phyloP scores from a whole-genome alignment of 2,113 vertebrate species.

The Meles meles region DNA sequence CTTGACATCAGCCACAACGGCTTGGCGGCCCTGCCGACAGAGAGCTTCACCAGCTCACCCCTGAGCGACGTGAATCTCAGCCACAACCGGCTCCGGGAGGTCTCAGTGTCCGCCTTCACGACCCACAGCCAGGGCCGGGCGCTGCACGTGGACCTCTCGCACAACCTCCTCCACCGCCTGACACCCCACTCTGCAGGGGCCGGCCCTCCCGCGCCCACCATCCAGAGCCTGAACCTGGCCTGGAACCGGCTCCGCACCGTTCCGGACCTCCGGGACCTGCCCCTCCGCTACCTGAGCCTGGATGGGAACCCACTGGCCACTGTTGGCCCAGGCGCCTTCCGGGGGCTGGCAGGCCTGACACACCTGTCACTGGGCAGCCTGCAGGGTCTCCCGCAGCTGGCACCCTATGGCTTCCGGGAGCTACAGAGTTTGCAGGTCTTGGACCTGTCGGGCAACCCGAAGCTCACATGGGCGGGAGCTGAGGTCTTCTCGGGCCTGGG shows the following conservation, averaged over 20 bases:
- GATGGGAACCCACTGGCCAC: conserved; percentile 88
- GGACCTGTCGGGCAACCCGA: conserved; percentile 91
- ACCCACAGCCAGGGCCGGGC: conserved; percentile 87
- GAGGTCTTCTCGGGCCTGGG: conserved; percentile 87
- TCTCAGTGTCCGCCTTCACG: conserved; percentile 85
- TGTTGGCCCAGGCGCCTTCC: conserved; percentile 85
- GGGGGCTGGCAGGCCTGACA: conserved; percentile 86
- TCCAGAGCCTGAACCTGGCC: conserved; percentile 91
- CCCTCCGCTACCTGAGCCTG: conserved; percentile 91
- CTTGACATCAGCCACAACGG: conserved; percentile 95
- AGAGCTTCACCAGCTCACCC: conserved; percentile 90
- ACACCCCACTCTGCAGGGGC: conserved; percentile 47
- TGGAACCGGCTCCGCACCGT: conserved; percentile 85
- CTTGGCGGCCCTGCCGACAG: conserved; percentile 83
- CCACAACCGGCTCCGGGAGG: conserved; percentile 88
- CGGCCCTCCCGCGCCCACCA: conserved; percentile 73
- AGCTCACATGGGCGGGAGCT: conserved; percentile 81
- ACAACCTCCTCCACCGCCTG: conserved; percentile 86
- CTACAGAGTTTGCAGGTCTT: conserved; percentile 90
- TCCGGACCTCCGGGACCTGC: conserved; percentile 86
- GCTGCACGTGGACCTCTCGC: conserved; percentile 90
- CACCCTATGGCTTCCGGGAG: conserved; percentile 85
- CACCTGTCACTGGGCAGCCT: conserved; percentile 90
- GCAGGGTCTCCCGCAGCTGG: conserved; percentile 80
- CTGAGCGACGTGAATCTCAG: conserved; percentile 93